Evolutionary conservation across 2,113 vertebrate species (phyloP), one percentile per base, ranked within the genome.

Genomic region (Laticauda laticaudata): DNA sequence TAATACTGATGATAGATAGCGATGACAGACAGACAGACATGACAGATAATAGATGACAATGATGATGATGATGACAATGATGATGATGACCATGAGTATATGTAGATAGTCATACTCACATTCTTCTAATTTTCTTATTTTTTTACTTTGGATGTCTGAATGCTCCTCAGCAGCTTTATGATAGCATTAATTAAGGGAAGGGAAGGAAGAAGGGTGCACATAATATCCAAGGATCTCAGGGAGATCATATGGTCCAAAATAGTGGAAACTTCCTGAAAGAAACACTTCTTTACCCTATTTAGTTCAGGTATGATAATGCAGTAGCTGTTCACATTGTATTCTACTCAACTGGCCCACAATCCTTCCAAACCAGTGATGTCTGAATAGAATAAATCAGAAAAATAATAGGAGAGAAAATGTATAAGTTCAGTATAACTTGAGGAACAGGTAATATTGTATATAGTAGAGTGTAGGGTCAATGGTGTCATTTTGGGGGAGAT

Each of bases 121-220:
- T 43, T 5, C 64, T 95, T 57, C 91, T 91, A 2, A 93, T 94
- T 94, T 93, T 54, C 93, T 95, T 20, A 90, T 89, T 51, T 90
- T 29, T 51, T 45, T 39, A 86, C 75, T 92, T 85, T 91, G 93
- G 95, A 94, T 48, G 45, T 94, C 94, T 94, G 91, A 48, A 91
- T 56, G 94, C 87, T 18, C 9, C 61, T 20, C 15, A 94, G 89
- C 93, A 8, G 0, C 86, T 94, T 94, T 91, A 92, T 64, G 96
- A 95, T 91, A 93, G 69, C 91, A 48, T 88, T 97, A 94, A 96
- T 97, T 95, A 96, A 93, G 96, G 93, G 90, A 48, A 51, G 91
- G 55, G 48, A 90, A 90, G 56, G 45, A 64, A 90, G 92, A 97
- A 21, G 69, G 54, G 64, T 91, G 90, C 90, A 86, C 12, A 87